Percentiles rank a stretch among this genome's conserved stretches.
phyloP scores from a whole-genome alignment of 2,113 vertebrate species.

The Chaetura pelagica region DNA sequence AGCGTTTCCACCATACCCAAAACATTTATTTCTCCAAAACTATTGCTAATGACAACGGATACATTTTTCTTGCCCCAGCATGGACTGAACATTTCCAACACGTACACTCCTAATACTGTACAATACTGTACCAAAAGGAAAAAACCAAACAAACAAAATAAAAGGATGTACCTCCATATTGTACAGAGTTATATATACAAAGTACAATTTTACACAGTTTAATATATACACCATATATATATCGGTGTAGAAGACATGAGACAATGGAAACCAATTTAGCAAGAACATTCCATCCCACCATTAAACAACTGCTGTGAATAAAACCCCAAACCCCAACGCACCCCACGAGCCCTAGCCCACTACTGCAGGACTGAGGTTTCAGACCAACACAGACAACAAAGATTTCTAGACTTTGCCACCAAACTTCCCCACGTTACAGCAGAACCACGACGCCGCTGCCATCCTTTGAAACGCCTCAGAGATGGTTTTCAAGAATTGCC shows the following conservation, averaged over 20 bases:
- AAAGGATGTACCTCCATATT: constrained; percentile 89
- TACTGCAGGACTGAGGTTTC: neutral
- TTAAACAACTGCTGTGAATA: neutral
- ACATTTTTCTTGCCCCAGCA: constrained; percentile 58
- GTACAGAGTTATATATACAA: constrained; percentile 95
- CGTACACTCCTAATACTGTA: constrained; percentile 85
- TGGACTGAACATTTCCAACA: constrained; percentile 69
- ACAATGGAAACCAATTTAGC: constrained; percentile 59
- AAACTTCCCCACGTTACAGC: neutral
- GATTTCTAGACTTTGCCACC: neutral
- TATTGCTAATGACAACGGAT: constrained; percentile 75
- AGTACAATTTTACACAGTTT: constrained; percentile 90
- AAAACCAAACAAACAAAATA: constrained; percentile 61
- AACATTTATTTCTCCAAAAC: constrained; percentile 78
- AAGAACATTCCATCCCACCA: constrained; percentile 67
- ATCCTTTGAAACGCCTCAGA: neutral
- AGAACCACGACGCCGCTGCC: neutral
- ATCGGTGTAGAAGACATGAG: constrained; percentile 73
- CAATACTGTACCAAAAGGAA: constrained; percentile 87
- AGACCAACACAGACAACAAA: neutral
- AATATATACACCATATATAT: constrained; percentile 81
- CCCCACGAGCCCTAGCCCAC: neutral
- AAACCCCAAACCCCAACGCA: neutral
- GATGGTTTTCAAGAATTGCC: neutral
- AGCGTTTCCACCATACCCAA: constrained; percentile 71